A percentile compares a stretch with the other conserved stretches of the same genome.
Evolutionary conservation across 2,113 vertebrate genomes (phyloP).

Genomic region (Eurystomus gularis): DNA sequence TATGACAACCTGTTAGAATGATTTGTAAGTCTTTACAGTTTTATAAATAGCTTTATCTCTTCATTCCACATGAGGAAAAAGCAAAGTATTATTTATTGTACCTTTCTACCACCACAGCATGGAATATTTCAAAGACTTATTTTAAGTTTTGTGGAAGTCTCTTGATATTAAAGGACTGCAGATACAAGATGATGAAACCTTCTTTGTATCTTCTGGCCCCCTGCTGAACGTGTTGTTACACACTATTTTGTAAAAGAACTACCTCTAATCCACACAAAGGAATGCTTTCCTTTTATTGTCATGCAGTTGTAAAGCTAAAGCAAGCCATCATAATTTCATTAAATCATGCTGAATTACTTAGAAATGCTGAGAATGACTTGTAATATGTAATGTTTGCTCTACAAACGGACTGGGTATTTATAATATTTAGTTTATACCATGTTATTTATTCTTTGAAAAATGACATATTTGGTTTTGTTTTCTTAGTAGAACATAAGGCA

Average conservation of each 20-base stretch:
- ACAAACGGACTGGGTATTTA: conserved; percentile 63
- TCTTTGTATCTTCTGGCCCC: conserved; percentile 43
- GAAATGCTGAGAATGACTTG: conserved; percentile 30
- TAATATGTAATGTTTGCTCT: conserved; percentile 67
- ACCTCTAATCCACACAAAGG: conserved; percentile 51
- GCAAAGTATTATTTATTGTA: conserved; percentile 72
- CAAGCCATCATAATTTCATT: conserved; percentile 59
- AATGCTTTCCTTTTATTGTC: conserved; percentile 54
- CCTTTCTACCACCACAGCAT: conserved; percentile 52
- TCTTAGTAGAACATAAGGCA: conserved; percentile 76
- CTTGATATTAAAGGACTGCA: conserved; percentile 66
- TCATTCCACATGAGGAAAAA: conserved; percentile 70
- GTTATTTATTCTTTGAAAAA: conserved; percentile 73
- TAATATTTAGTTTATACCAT: conserved; percentile 68
- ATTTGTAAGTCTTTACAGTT: conserved; percentile 70
- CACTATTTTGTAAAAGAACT: conserved; percentile 28
- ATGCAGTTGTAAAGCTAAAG: conserved; percentile 52
- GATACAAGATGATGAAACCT: conserved; percentile 59
- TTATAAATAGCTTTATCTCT: conserved; percentile 76
- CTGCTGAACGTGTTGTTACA: conserved; percentile 3
- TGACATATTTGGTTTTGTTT: conserved; percentile 82
- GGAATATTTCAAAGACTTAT: conserved; percentile 71
- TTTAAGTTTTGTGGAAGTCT: conserved; percentile 67
- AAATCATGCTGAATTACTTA: conserved; percentile 64
- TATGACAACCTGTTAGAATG: conserved; percentile 71